Conservation (phyloP, 2,113 vertebrate genomes). For the Tonatia bakeri region DNA sequence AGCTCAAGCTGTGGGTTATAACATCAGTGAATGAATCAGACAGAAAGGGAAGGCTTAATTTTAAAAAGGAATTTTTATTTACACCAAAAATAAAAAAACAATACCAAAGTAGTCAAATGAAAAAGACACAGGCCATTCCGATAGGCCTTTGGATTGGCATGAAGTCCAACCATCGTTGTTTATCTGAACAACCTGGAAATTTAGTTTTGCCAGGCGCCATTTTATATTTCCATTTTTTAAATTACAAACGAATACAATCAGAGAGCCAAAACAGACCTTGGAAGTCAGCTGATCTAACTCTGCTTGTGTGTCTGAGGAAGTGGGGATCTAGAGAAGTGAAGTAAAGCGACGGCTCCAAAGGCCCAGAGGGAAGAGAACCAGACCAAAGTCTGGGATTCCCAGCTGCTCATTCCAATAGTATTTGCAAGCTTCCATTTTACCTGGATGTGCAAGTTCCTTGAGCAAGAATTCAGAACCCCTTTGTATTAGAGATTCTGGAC, state of each 20-base stretch:
- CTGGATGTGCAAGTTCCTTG: background rate
- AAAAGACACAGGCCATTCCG: background rate
- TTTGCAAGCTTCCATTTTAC: background rate
- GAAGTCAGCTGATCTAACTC: background rate
- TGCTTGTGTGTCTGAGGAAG: background rate
- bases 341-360: background rate
- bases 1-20: constrained; percentile 41
- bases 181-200: constrained; percentile 4
- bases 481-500: background rate
- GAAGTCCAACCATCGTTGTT: background rate
- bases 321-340: background rate
- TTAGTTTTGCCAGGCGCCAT: background rate
- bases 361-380: background rate
- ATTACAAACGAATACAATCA: constrained; percentile 16
- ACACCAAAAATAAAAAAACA: background rate
- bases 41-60: background rate
- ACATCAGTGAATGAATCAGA: constrained; percentile 60
- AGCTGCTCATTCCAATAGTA: too few species aligned
- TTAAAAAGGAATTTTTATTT: constrained; percentile 52
- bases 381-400: background rate
- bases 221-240: constrained; percentile 22
- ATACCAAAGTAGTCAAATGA: background rate
- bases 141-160: background rate
- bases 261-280: background rate
- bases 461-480: background rate